phyloP scores from a whole-genome alignment of 2,888 invertebrate species.

The Branchipolynoe longqiensis region DNA sequence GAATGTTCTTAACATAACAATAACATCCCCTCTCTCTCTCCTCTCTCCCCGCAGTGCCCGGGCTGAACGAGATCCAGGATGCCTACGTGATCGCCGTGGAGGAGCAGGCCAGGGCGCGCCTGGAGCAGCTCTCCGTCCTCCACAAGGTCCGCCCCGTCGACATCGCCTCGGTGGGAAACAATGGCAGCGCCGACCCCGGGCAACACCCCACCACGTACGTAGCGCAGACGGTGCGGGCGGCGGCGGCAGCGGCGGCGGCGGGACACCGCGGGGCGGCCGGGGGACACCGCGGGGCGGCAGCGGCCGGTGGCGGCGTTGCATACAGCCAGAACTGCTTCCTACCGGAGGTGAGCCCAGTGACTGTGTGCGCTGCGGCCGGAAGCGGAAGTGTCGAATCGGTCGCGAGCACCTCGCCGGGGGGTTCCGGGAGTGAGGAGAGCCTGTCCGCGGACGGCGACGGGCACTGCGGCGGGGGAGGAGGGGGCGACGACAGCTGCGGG shows the following conservation, averaged over 20 bases:
- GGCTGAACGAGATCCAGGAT: conserved; percentile 57
- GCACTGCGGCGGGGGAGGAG: background rate
- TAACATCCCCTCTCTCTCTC: background rate
- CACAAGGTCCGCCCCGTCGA: conserved; percentile 96
- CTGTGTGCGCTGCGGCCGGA: background rate
- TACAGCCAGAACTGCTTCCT: conserved; percentile 37
- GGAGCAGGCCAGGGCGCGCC: conserved; percentile 93
- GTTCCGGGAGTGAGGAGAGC: conserved; percentile 39
- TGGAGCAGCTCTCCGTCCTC: conserved; percentile 95
- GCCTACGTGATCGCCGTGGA: conserved; percentile 99
- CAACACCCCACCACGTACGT: conserved; percentile 7
- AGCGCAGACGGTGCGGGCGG: conserved; percentile 4
- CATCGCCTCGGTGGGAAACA: conserved; percentile 88
- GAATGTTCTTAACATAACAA: background rate
- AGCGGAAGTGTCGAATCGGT: conserved; percentile 45
- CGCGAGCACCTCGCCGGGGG: conserved; percentile 24
- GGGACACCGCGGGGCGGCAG: too few relatives aligned
- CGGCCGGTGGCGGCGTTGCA: background rate
- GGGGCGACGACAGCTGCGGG: too few relatives aligned
- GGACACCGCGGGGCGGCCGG: background rate
- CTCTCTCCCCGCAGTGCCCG: conserved; percentile 50
- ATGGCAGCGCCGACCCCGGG: conserved; percentile 7
- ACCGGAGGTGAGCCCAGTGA: background rate
- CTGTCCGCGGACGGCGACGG: background rate
- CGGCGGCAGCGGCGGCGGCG: background rate